Conservation (phyloP, 2,888 invertebrate species). For the Agonum fuliginosum region DNA sequence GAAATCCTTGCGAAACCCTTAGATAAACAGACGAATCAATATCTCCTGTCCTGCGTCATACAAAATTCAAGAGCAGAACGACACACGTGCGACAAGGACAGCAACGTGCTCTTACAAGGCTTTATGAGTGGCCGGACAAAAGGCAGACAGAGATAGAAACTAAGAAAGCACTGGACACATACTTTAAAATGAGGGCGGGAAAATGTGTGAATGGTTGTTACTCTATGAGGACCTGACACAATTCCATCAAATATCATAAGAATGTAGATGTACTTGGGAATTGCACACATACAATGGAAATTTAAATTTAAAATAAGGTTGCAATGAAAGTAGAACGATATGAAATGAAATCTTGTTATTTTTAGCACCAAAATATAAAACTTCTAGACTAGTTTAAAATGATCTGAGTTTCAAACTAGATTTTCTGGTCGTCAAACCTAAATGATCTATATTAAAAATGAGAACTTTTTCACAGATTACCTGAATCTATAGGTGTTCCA, state of each 20-base stretch:
- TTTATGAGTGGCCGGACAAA: constrained; percentile 19
- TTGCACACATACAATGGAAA: not conserved
- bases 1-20: constrained; percentile 27
- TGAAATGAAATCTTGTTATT: no score
- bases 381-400: no score
- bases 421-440: no score
- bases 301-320: not conserved
- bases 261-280: no score
- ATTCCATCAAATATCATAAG: not conserved
- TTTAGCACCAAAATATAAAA: no score
- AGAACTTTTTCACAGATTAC: no score
- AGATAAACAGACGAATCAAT: constrained; percentile 48
- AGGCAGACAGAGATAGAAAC: not conserved
- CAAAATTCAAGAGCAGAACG: constrained; percentile 38
- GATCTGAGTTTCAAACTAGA: no score
- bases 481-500: no score
- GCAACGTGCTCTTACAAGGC: not conserved
- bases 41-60: constrained; percentile 35
- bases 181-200: not conserved
- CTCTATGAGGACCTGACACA: not conserved
- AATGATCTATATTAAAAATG: no score
- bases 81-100: constrained; percentile 2
- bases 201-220: not conserved
- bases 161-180: no score
- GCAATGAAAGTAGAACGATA: no score